Percentiles rank a stretch among this genome's conserved stretches.
Conservation (phyloP, 37 sponge, comb jelly and placozoan species). For the Spongilla lacustris region DNA sequence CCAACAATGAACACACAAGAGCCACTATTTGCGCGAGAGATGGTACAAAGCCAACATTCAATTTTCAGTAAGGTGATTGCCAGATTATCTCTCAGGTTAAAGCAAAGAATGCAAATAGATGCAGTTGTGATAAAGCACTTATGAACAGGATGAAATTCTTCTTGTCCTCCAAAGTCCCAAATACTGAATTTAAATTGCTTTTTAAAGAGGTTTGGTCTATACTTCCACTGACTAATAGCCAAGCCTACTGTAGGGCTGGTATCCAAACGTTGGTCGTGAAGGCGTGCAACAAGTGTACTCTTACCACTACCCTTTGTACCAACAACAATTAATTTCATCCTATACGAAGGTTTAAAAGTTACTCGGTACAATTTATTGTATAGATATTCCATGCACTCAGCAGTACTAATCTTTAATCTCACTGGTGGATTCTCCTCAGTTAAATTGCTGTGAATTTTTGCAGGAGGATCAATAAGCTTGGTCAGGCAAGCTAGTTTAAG, state of each 20-base stretch:
- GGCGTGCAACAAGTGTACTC: conserved; percentile 68
- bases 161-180: conserved; percentile 87
- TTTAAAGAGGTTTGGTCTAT: conserved; percentile 1
- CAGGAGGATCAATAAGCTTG: background rate
- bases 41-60: conserved; percentile 75
- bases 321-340: conserved; percentile 80
- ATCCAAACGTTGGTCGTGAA: conserved; percentile 36
- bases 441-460: too few species aligned
- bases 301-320: conserved; percentile 72
- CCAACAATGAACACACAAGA: conserved; percentile 66
- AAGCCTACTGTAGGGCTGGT: conserved; percentile 75
- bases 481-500: background rate
- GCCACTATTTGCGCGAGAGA: conserved; percentile 40
- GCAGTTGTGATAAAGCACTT: conserved; percentile 76
- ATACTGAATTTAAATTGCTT: conserved; percentile 67
- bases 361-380: conserved; percentile 51
- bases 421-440: too few species aligned
- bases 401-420: background rate
- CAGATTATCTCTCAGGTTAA: conserved; percentile 40
- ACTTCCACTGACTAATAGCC: conserved; percentile 70
- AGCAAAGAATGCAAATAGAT: conserved; percentile 73
- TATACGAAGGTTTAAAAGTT: conserved; percentile 42
- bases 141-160: conserved; percentile 79
- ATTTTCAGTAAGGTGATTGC: conserved; percentile 48
- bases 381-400: conserved; percentile 53